Base-by-base conservation (phyloP, 2,888 invertebrate species). In the Melikaiella ostensackeni region DNA sequence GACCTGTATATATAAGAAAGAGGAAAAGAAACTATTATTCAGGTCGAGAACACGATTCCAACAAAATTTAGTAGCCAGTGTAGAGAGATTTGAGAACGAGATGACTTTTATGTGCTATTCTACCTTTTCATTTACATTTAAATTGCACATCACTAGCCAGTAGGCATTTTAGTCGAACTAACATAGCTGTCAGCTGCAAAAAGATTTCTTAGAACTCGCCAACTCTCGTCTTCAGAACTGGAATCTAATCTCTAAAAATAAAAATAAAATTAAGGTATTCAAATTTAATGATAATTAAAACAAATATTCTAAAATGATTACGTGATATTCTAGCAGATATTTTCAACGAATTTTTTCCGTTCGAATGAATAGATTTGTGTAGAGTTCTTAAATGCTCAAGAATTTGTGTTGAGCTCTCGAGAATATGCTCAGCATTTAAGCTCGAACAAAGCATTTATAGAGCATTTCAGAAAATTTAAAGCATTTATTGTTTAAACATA, bases 91-190 rank as follows among this genome's bases (percentile, higher is more conserved):
- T 70, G 70, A 30, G 70, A 70, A 70, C 70, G 30, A 70, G 70
- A 70, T 50, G 70, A 70, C 46, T 70, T 50, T 70, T 70, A 70
- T 70, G 70, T 70, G 46, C 70, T 46, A 55, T 30, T 70, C 66
- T 46, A 46, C 66, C 66, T 70, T 70, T 50, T 70, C 70, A 70
- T 70, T 70, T 70, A 70, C 70, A 70, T 70, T 70, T 70, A 70
- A 70, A 70, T 50, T 70, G 70, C 70, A 50, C 33, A 55, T 55
- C 50, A 70, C 70, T 70, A 50, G 70, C 50, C 70, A 50, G 46
- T 70, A 70, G 70, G 50, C 50, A 70, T 46, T 42, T 46, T 66
- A 66, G 66, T 66, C 66, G 24, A 50, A 70, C 70, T 50, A 70
- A 70, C 70, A 50, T 70, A 70, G 50, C 50, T 55, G 46, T 70